Conservation (phyloP, 2,113 vertebrate species). For the Zosterops lateralis region DNA sequence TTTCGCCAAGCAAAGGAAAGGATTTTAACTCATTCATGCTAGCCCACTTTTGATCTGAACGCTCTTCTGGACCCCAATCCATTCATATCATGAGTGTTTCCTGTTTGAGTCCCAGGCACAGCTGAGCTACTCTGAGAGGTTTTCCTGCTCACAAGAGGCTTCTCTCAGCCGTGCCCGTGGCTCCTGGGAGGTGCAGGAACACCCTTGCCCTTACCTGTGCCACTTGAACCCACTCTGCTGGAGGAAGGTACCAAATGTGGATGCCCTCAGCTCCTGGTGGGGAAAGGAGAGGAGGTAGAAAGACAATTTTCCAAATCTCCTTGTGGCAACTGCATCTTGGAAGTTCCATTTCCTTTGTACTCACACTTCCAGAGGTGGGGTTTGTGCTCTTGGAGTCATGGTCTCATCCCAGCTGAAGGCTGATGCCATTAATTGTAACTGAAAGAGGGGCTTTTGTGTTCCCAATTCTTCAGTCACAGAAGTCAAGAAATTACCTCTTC, state of each 20-base stretch:
- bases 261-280: background rate
- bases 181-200: background rate
- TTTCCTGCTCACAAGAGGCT: background rate
- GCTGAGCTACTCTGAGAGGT: background rate
- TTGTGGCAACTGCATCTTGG: background rate
- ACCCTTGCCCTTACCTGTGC: background rate
- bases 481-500: background rate
- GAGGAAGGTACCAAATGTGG: background rate
- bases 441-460: background rate
- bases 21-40: conserved; percentile 54
- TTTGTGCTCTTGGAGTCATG: background rate
- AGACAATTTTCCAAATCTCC: background rate
- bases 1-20: background rate
- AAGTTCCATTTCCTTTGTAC: background rate
- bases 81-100: background rate
- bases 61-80: background rate
- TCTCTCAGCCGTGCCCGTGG: background rate
- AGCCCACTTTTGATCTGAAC: background rate
- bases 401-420: background rate
- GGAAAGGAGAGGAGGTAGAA: background rate
- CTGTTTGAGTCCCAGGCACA: background rate
- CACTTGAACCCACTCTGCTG: background rate
- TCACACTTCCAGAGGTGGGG: background rate
- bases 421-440: background rate
- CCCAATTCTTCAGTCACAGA: background rate